Evolutionary conservation across 2,797 vertebrate genomes (phyloP), one percentile per base, ranked within the genome.

Genomic region (Amphiprion clarkii): DNA sequence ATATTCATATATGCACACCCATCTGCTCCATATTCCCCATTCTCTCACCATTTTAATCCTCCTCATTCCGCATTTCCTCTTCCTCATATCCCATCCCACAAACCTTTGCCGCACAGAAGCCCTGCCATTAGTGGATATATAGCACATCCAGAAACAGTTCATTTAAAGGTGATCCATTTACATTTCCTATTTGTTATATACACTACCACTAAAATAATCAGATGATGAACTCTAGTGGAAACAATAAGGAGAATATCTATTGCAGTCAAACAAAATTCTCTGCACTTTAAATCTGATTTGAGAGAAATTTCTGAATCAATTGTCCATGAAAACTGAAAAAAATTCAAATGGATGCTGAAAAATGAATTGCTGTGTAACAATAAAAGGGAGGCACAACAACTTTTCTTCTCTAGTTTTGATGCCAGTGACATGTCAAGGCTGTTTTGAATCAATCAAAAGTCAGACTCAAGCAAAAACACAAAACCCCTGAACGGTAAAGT

Each of bases 1-100:
- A 89, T 94, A 93, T 95, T 95, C 92, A 95, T 94, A 85, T 89
- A 92, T 94, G 90, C 91, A 87, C 82, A 80, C 90, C 89, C 88
- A 88, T 92, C 89, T 92, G 88, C 86, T 90, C 84, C 76, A 71
- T 83, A 82, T 86, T 87, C 79, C 53, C 48, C 57, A 27, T 76
- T 77, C 82, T 78, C 63, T 60, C 75, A 42, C 67, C 55, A 55
- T 76, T 81, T 61, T 85, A 81, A 91, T 89, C 78, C 78, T 74
- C 46, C 31, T 87, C 54, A 74, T 75, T 83, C 74, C 9, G 0
- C 67, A 78, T 71, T 73, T 80, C 65, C 51, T 70, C 53, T 72
- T 59, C 53, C 44, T 76, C 67, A 58, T 58, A 31, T 64, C 56
- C 64, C 33, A 42, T 63, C 58, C 42, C 44, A 65, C 71, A 64